Percentiles rank a stretch among this genome's conserved stretches.
Conservation (phyloP, 2,113 vertebrate species). For the Cisticola juncidis region DNA sequence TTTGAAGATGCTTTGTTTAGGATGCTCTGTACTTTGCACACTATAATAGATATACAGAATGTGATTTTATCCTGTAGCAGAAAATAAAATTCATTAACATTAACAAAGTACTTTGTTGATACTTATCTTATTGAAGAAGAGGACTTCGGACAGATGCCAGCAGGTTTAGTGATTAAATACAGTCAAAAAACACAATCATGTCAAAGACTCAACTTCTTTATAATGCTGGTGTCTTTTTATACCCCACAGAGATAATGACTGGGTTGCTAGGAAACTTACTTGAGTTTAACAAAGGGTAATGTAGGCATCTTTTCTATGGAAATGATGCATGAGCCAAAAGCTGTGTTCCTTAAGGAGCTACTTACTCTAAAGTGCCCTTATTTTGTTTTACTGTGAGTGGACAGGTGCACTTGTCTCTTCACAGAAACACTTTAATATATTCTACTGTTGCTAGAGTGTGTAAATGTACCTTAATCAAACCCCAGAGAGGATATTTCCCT, state of each 20-base stretch:
- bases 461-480: background rate
- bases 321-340: background rate
- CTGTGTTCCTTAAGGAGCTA: background rate
- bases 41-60: background rate
- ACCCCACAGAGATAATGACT: background rate
- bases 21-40: background rate
- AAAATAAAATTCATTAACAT: slow-evolving; percentile 18
- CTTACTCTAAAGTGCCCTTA: background rate
- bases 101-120: slow-evolving; percentile 3
- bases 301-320: background rate
- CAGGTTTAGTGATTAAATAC: slow-evolving; percentile 15
- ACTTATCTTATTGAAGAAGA: slow-evolving; percentile 34
- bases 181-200: slow-evolving; percentile 17
- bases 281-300: background rate
- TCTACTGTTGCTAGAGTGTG: background rate
- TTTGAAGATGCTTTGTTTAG: slow-evolving; percentile 46
- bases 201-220: slow-evolving; percentile 4
- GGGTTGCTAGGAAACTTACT: slow-evolving; percentile 58
- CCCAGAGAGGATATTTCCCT: background rate
- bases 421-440: background rate
- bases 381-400: background rate
- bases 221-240: background rate
- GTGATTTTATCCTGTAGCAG: background rate
- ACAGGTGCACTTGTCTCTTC: background rate
- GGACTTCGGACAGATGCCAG: background rate